Conservation (phyloP, 2,888 invertebrate genomes). For the Chironomus riparius region DNA sequence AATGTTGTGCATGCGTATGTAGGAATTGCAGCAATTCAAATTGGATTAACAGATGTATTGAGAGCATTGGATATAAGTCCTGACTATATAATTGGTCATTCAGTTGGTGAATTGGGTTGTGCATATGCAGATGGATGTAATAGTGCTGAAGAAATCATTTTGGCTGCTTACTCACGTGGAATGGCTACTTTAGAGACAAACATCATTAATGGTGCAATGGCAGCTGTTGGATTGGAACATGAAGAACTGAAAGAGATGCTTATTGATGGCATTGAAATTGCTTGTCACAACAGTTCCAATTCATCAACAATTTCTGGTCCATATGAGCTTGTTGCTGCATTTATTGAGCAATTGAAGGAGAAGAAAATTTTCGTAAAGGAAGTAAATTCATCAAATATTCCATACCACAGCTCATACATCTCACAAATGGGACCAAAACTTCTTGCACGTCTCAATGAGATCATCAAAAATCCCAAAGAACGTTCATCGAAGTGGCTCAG, state of each 20-base stretch:
- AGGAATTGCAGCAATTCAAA: constrained; percentile 53
- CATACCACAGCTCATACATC: constrained; percentile 46
- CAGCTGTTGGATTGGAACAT: constrained; percentile 45
- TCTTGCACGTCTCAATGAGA: constrained; percentile 50
- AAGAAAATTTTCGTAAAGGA: constrained; percentile 54
- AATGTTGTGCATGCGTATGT: constrained; percentile 55
- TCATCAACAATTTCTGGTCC: constrained; percentile 82
- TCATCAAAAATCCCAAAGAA: constrained; percentile 52
- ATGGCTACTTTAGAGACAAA: constrained; percentile 55
- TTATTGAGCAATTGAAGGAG: constrained; percentile 55
- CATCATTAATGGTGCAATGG: constrained; percentile 47
- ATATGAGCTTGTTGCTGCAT: constrained; percentile 53
- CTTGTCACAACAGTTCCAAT: constrained; percentile 45
- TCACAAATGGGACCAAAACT: constrained; percentile 57
- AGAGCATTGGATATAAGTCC: constrained; percentile 49
- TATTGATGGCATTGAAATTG: not conserved
- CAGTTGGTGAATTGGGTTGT: constrained; percentile 82
- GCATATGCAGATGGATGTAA: constrained; percentile 78
- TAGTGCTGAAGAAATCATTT: constrained; percentile 45
- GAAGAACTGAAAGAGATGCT: constrained; percentile 48
- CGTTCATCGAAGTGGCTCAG: constrained; percentile 69
- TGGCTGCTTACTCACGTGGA: constrained; percentile 62
- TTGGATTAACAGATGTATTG: constrained; percentile 50
- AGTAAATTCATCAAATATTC: not conserved
- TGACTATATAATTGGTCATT: constrained; percentile 65